Percentiles rank a stretch among this genome's conserved stretches.
phyloP scores from a whole-genome alignment of 2,888 invertebrate genomes.

The Lycocerus yunnanus region DNA sequence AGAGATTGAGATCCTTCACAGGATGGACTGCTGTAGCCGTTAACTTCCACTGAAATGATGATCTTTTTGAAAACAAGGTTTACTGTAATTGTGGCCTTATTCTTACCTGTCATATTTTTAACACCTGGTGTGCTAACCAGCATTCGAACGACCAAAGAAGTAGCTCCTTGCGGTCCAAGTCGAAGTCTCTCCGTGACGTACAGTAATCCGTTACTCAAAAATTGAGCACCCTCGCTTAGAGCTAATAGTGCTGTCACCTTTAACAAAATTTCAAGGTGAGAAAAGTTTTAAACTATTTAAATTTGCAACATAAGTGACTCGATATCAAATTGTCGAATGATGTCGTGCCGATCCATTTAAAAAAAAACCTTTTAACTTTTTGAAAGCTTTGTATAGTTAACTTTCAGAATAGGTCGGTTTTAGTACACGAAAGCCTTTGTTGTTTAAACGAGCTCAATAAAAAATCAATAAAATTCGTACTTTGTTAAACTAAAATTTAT shows the following conservation, averaged over 20 bases:
- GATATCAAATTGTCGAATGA: not conserved
- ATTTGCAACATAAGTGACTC: not conserved
- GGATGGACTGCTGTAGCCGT: constrained; percentile 67
- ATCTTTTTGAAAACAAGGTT: not conserved
- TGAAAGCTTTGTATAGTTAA: not conserved
- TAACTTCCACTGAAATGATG: constrained; percentile 65
- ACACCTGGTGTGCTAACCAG: constrained; percentile 67
- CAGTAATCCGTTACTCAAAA: constrained; percentile 67
- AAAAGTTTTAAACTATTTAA: not conserved
- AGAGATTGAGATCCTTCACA: constrained; percentile 64
- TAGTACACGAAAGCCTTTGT: not conserved
- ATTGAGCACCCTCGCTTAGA: constrained; percentile 68
- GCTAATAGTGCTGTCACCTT: constrained; percentile 69
- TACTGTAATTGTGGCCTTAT: constrained; percentile 1
- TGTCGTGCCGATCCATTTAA: not conserved
- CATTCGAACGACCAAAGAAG: constrained; percentile 66
- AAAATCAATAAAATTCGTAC: not conserved
- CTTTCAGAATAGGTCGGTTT: not conserved
- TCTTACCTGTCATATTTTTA: constrained; percentile 68
- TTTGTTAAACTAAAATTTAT: not conserved
- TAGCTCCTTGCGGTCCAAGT: constrained; percentile 68
- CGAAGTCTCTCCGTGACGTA: constrained; percentile 68
- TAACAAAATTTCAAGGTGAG: constrained; percentile 25
- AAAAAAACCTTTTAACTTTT: not conserved
- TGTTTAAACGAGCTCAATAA: not conserved